Conservation (phyloP, 2,888 invertebrate genomes). For the Phaonia tiefii region DNA sequence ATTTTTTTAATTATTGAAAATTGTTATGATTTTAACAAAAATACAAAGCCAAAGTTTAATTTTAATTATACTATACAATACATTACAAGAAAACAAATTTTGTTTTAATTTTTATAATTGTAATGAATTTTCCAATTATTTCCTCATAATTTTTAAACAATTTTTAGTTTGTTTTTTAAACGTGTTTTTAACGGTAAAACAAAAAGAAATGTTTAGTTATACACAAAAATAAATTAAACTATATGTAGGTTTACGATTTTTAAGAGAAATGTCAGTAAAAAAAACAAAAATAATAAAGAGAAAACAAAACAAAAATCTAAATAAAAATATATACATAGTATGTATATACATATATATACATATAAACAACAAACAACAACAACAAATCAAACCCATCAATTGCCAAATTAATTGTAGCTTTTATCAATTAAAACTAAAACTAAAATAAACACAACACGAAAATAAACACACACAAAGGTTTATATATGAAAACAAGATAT, state of each 20-base stretch:
- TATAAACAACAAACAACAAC: constrained; percentile 61
- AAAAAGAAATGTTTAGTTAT: constrained; percentile 33
- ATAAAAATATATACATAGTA: no score
- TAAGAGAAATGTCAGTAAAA: constrained; percentile 55
- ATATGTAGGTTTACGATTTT: constrained; percentile 58
- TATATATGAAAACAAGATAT: constrained; percentile 43
- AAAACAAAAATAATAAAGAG: constrained; percentile 47
- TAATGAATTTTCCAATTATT: constrained; percentile 43
- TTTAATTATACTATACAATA: constrained; percentile 68
- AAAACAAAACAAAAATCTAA: constrained; percentile 26
- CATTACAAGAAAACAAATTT: constrained; percentile 46
- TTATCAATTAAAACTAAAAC: constrained; percentile 76
- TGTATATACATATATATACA: constrained; percentile 48
- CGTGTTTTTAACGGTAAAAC: constrained; percentile 40
- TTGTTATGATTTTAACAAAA: constrained; percentile 64
- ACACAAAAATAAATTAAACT: constrained; percentile 25
- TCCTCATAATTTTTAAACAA: constrained; percentile 51
- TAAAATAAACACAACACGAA: constrained; percentile 70
- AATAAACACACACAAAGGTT: constrained; percentile 65
- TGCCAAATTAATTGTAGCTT: constrained; percentile 81
- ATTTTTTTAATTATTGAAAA: constrained; percentile 51
- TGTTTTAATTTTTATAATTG: constrained; percentile 48
- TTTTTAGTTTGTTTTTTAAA: constrained; percentile 48
- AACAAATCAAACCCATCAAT: constrained; percentile 79
- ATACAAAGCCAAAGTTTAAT: constrained; percentile 78